These are phyloP conservation scores for Sphaerophoria taeniata DNA, from an alignment of 2,888 invertebrate species.

Conservation along the genomic window DNA sequence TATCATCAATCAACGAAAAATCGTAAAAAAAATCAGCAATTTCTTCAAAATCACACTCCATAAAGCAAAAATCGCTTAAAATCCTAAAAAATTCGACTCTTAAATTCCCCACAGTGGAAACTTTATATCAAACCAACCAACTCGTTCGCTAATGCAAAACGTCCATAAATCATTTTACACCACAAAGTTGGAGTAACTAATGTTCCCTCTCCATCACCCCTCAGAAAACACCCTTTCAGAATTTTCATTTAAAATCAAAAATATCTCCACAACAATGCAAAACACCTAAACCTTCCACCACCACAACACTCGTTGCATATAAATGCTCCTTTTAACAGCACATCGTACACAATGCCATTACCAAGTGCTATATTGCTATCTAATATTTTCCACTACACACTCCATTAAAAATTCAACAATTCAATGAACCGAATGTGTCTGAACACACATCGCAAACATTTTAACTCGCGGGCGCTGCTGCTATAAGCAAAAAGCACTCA, in stretches of 20 bases:
- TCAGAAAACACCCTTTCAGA: neutral
- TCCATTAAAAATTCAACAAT: constrained; percentile 69
- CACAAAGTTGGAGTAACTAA: neutral
- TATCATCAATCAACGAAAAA: too few species aligned
- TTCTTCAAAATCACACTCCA: neutral
- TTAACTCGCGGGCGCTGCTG: neutral
- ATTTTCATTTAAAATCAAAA: constrained; percentile 4
- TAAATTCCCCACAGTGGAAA: neutral
- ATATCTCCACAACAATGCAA: constrained; percentile 48
- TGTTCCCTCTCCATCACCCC: neutral
- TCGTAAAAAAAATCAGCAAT: too few species aligned
- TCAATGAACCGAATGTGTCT: constrained; percentile 65
- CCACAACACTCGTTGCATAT: constrained; percentile 26
- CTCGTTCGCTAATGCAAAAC: constrained; percentile 27
- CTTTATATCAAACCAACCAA: neutral
- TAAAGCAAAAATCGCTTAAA: neutral
- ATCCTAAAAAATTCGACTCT: neutral
- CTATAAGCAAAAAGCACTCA: neutral
- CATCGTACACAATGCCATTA: constrained; percentile 23
- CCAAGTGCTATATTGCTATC: constrained; percentile 34
- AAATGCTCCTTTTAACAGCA: neutral
- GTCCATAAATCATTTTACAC: constrained; percentile 32
- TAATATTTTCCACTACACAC: constrained; percentile 49
- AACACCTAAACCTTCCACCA: constrained; percentile 17
- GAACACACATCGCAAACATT: constrained; percentile 56